Evolutionary conservation across 53 echinoderm and acorn worm species (phyloP).

Genomic region (Astropecten irregularis): DNA sequence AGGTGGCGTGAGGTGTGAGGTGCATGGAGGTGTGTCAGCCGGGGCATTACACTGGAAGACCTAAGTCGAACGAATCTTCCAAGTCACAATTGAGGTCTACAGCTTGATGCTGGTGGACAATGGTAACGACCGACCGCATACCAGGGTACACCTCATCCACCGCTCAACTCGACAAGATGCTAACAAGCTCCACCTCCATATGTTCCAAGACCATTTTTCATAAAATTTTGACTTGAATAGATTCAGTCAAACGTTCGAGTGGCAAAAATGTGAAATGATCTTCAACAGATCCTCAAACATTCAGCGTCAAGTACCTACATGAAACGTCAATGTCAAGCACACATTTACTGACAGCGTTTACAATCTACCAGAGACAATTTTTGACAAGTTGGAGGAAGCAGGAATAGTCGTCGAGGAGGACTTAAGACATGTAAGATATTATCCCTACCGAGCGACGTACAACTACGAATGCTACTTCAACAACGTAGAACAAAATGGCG

Average conservation of each 20-base stretch:
- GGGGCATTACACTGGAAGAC: neutral
- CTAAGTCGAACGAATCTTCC: too few species aligned
- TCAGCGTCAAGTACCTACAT: neutral
- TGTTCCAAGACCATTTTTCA: neutral
- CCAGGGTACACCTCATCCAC: neutral
- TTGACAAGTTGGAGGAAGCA: conserved; percentile 52
- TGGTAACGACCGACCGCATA: neutral
- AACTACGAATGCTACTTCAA: conserved; percentile 52
- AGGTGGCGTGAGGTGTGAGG: too few species aligned
- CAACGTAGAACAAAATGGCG: neutral
- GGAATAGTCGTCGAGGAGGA: conserved; percentile 8
- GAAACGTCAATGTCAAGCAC: neutral
- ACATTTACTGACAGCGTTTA: conserved; percentile 13
- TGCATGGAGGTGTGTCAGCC: neutral
- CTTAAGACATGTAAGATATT: conserved; percentile 13
- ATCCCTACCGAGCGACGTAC: conserved; percentile 37
- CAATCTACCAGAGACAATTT: conserved; percentile 17
- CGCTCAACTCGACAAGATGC: neutral
- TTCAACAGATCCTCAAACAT: conserved; percentile 3
- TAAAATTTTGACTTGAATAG: neutral
- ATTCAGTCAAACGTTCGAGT: neutral
- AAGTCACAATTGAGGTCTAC: too few species aligned
- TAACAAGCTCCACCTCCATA: neutral
- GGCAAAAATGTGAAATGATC: conserved; percentile 16
- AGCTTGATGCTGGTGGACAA: neutral